Conservation (phyloP, 1,140 invertebrate species). For the Heliconius congener region DNA sequence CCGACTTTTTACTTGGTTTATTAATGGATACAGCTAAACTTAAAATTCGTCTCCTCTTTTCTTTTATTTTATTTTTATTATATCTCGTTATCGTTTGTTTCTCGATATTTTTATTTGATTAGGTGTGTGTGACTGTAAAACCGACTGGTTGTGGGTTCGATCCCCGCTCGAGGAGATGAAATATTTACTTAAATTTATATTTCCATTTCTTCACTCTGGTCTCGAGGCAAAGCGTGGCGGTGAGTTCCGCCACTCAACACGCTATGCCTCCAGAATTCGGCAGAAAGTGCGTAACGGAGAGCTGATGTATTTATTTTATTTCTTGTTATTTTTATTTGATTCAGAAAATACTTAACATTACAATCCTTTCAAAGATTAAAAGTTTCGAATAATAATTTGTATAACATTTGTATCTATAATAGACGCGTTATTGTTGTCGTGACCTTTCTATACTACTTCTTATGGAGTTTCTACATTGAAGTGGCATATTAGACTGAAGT, state of each 20-base stretch:
- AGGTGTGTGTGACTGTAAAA: too few species aligned
- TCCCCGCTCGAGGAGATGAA: too few species aligned
- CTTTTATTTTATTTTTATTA: neutral
- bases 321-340: neutral
- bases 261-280: too few species aligned
- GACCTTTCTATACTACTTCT: neutral
- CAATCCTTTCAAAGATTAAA: neutral
- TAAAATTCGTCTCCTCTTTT: neutral
- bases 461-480: conserved; percentile 4
- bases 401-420: neutral
- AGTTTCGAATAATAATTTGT: too few species aligned
- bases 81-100: neutral
- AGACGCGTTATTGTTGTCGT: neutral
- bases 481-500: neutral
- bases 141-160: too few species aligned
- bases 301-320: too few species aligned
- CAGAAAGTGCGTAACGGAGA: too few species aligned
- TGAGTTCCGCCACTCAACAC: too few species aligned
- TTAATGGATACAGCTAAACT: neutral
- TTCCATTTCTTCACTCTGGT: too few species aligned
- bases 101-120: too few species aligned
- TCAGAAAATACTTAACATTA: neutral
- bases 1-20: neutral
- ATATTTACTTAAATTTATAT: too few species aligned
- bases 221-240: too few species aligned